phyloP scores from a whole-genome alignment of 2,113 vertebrate genomes.

The Gasterosteus nipponicus region DNA sequence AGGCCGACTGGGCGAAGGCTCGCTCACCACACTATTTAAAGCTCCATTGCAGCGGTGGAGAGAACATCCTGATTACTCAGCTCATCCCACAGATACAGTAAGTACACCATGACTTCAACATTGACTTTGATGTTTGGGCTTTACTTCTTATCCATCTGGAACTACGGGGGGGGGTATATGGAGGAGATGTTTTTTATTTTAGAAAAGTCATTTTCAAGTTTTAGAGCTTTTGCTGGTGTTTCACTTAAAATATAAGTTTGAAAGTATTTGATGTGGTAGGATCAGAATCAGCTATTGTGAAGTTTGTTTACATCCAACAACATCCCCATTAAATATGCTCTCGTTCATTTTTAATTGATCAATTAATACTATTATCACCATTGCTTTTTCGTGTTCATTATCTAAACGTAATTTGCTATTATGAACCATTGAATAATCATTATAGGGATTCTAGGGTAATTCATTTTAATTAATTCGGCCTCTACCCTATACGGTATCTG shows the following conservation, averaged over 20 bases:
- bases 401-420: not conserved
- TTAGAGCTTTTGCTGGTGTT: not conserved
- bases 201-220: not conserved
- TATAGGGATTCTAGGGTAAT: not conserved
- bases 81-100: conserved; percentile 48
- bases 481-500: not conserved
- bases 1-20: conserved; percentile 38
- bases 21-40: conserved; percentile 65
- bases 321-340: not conserved
- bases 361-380: too few relatives aligned
- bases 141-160: not conserved
- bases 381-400: too few relatives aligned
- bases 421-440: not conserved
- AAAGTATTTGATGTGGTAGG: not conserved
- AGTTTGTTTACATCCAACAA: conserved; percentile 12
- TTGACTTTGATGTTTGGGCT: not conserved
- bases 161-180: not conserved
- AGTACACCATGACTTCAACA: conserved; percentile 39
- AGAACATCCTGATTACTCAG: conserved; percentile 41
- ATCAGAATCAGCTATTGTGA: not conserved
- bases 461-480: too few relatives aligned
- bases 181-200: not conserved
- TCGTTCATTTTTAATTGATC: not conserved
- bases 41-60: conserved; percentile 25
- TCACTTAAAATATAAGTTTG: not conserved